phyloP scores from a whole-genome alignment of 2,888 invertebrate species.

The Plagodis pulveraria region DNA sequence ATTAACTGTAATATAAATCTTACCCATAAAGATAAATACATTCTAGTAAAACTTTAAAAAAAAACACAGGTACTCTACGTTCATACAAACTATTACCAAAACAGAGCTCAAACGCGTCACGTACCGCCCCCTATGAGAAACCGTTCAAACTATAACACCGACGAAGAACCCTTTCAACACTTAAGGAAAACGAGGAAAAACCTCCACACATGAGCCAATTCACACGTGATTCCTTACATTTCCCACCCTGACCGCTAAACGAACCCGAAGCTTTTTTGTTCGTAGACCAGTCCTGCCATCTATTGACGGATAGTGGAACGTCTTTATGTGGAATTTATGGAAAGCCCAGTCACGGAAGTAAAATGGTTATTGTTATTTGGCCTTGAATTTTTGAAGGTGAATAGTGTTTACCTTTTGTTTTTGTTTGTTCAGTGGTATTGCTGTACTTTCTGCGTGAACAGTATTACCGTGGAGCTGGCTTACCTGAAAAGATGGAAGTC shows the following conservation, averaged over 20 bases:
- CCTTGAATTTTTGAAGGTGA: slow-evolving; percentile 38
- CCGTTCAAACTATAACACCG: slow-evolving; percentile 68
- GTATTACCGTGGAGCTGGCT: not conserved
- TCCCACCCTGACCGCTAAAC: slow-evolving; percentile 40
- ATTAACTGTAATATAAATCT: no score
- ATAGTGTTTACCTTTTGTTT: slow-evolving; percentile 35
- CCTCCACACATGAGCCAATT: slow-evolving; percentile 51
- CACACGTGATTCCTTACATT: slow-evolving; percentile 51
- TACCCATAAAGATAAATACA: no score
- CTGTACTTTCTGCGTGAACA: slow-evolving; percentile 10
- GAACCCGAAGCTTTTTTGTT: slow-evolving; percentile 28
- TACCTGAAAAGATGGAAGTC: slow-evolving; percentile 20
- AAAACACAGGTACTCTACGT: not conserved
- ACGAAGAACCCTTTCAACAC: slow-evolving; percentile 62
- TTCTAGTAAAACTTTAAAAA: not conserved
- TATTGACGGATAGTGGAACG: slow-evolving; percentile 65
- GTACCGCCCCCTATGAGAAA: slow-evolving; percentile 74
- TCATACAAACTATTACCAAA: not conserved
- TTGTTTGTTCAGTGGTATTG: slow-evolving; percentile 2
- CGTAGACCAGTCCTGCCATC: slow-evolving; percentile 60
- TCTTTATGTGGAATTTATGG: slow-evolving; percentile 34
- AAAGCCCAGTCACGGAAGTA: slow-evolving; percentile 34
- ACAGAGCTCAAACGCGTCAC: slow-evolving; percentile 35
- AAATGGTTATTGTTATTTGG: slow-evolving; percentile 38
- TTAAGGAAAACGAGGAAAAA: slow-evolving; percentile 72